These are phyloP conservation scores for Limnephilus lunatus DNA, from an alignment of 2,888 invertebrate genomes.

Conservation along the genomic window DNA sequence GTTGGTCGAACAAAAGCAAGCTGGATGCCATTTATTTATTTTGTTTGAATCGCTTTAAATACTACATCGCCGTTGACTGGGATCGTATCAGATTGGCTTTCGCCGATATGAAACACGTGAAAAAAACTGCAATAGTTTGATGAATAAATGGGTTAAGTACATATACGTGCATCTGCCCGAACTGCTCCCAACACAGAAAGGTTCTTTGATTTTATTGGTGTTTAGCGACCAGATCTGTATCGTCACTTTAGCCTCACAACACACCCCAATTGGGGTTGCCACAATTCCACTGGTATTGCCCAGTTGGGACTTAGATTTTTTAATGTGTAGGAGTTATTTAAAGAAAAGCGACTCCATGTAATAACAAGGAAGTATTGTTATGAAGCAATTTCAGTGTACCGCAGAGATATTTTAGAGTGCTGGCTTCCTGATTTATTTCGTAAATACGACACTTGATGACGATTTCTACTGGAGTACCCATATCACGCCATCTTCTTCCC, in stretches of 20 bases:
- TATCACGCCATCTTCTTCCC: background rate
- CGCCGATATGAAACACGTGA: background rate
- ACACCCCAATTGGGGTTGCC: background rate
- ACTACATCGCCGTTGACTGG: background rate
- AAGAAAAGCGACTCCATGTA: too few relatives aligned
- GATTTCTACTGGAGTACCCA: background rate
- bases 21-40: conserved; percentile 2
- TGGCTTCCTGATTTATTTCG: background rate
- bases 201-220: too few relatives aligned
- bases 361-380: background rate
- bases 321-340: background rate
- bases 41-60: conserved; percentile 27
- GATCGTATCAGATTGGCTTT: background rate
- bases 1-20: background rate
- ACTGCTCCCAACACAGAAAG: too few relatives aligned
- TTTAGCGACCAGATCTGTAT: too few relatives aligned
- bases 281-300: background rate
- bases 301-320: too few relatives aligned
- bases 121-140: background rate
- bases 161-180: too few relatives aligned
- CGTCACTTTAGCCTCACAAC: too few relatives aligned
- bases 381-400: too few relatives aligned
- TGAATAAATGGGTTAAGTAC: too few relatives aligned
- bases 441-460: background rate
- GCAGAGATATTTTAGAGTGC: background rate